Evolutionary conservation across 2,113 vertebrate species (phyloP), one percentile per base, ranked within the genome.

Genomic region (Castor canadensis): DNA sequence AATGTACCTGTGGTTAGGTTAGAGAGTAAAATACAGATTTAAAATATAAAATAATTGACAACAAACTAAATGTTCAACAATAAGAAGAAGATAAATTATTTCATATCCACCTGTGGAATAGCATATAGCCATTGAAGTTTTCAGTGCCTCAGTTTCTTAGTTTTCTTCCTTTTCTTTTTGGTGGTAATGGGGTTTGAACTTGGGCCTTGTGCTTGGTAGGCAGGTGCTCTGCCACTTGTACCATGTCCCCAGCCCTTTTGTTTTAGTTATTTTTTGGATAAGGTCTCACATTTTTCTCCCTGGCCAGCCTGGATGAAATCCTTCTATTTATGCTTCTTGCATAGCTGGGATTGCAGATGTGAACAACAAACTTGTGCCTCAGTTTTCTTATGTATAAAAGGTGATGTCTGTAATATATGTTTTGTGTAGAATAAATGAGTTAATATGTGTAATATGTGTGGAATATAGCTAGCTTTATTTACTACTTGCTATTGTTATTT

Each of bases 391-490:
- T 35, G 15, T 77, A 38, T 91, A 47, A 92, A 81, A 47, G 52
- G 24, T 26, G 22, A 45, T 89, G 49, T 62, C 69, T 87, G n/a
- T 35, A 5, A 91, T 19, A 30, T n/a, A 82, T 13, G 35, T 58
- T 0, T 90, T 89, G 52, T 84, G 13, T 7, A 72, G 67, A 79
- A 66, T 86, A 73, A 95, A 64, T 92, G 47, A 75, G 43, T 79
- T 79, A 75, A 69, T 73, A 30, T n/a, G n/a, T n/a, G n/a, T n/a
- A n/a, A n/a, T n/a, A n/a, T 84, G 69, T 64, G 9, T 75, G 32
- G 58, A 84, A n/a, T 40, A 91, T 75, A 90, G n/a, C n/a, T 81
- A 89, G 88, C 28, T 95, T 93, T 86, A 76, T 54, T 71, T 91
- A 86, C 13, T 60, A 35, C 35, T 89, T 90, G 49, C 38, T 80